Percentiles rank a stretch among this genome's conserved stretches.
These are phyloP conservation scores for Eudemis profundana DNA, from an alignment of 2,888 invertebrate species.

Conservation along the genomic window DNA sequence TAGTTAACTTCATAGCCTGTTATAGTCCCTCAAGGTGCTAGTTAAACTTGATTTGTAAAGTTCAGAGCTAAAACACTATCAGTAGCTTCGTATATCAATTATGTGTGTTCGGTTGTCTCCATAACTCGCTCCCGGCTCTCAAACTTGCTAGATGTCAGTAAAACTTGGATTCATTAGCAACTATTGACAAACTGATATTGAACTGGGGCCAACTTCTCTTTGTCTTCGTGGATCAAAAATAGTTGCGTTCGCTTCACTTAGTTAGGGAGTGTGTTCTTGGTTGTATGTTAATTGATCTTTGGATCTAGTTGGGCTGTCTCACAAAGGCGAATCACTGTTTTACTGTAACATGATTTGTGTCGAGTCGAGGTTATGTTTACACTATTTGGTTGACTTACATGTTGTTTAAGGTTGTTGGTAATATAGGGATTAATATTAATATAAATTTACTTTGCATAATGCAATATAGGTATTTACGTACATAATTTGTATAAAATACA, in stretches of 20 bases:
- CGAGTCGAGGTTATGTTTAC: too few relatives aligned
- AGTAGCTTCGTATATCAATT: background rate
- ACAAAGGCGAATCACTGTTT: background rate
- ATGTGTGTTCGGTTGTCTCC: background rate
- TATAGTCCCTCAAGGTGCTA: too few relatives aligned
- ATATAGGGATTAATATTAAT: too few relatives aligned
- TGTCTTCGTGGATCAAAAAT: conserved; percentile 31
- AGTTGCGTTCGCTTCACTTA: conserved; percentile 9
- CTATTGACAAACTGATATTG: conserved; percentile 39
- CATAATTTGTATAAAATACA: too few relatives aligned
- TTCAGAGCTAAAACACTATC: background rate
- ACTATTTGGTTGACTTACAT: too few relatives aligned
- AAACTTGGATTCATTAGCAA: conserved; percentile 38
- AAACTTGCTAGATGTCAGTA: conserved; percentile 15
- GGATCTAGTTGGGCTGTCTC: background rate
- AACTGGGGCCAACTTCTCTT: conserved; percentile 3
- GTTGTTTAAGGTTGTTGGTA: too few relatives aligned
- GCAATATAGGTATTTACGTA: too few relatives aligned
- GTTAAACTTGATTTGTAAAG: too few relatives aligned
- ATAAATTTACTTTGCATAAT: too few relatives aligned
- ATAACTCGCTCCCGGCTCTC: background rate
- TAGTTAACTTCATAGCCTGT: too few relatives aligned
- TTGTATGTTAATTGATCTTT: background rate
- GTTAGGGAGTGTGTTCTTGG: background rate
- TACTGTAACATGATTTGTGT: background rate